Evolutionary conservation across 2,113 vertebrate species (phyloP).

Genomic region (Ceyx cyanopectus): DNA sequence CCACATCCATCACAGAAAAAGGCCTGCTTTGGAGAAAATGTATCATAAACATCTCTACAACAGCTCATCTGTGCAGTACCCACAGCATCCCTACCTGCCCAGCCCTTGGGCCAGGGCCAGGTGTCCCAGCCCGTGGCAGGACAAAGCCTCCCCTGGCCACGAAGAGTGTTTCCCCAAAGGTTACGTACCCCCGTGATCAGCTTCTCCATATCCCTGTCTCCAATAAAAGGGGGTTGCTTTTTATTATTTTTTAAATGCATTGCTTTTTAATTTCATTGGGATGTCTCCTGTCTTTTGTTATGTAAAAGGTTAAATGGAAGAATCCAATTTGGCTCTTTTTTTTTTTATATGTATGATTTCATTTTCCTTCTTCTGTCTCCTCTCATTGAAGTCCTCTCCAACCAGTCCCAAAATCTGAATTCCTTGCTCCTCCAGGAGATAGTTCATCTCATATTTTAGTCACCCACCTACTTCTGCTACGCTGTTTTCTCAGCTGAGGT

Average conservation of each 20-base stretch:
- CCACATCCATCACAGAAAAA: background rate
- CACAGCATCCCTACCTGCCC: background rate
- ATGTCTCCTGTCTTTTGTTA: constrained; percentile 63
- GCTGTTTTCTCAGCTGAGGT: background rate
- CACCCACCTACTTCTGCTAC: background rate
- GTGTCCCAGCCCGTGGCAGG: background rate
- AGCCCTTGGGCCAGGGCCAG: background rate
- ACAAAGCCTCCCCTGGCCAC: background rate
- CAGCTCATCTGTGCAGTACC: background rate
- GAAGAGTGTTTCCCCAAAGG: background rate
- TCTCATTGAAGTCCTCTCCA: constrained; percentile 12
- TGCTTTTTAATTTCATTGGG: constrained; percentile 46
- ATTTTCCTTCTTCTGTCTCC: constrained; percentile 38
- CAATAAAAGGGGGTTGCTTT: constrained; percentile 43
- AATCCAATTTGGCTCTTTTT: constrained; percentile 49
- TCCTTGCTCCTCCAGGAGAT: background rate
- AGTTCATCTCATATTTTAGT: background rate
- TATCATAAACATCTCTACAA: background rate
- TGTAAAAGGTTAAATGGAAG: constrained; percentile 51
- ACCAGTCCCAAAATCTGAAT: background rate
- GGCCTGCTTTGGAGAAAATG: background rate
- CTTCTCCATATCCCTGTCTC: constrained; percentile 20
- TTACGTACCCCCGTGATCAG: background rate
- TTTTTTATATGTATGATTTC: constrained; percentile 29
- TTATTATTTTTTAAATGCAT: constrained; percentile 36